A percentile compares a stretch with the other conserved stretches of the same genome.
Conservation (phyloP, 2,888 invertebrate genomes). For the Anodontia alba region DNA sequence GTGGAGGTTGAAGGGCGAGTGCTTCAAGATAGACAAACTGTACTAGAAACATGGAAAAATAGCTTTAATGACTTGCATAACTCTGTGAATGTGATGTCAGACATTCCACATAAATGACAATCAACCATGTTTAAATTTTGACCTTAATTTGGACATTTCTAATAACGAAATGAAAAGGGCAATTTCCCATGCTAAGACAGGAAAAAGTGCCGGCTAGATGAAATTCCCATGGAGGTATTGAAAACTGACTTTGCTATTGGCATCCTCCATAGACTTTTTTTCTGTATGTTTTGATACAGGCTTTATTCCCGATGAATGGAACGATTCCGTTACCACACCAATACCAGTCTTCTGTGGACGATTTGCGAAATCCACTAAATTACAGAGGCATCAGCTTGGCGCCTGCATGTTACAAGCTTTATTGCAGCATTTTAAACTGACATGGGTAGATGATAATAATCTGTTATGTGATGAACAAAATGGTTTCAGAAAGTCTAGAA, state of each 20-base stretch:
- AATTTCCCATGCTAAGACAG: not conserved
- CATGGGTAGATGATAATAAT: not conserved
- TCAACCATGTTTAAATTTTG: not conserved
- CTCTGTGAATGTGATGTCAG: not conserved
- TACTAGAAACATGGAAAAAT: not conserved
- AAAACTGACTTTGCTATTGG: not conserved
- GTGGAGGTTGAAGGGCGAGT: not conserved
- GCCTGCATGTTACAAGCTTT: not conserved
- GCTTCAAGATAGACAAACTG: not conserved
- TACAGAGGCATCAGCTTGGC: not conserved
- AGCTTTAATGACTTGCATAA: not conserved
- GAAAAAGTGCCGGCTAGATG: conserved; percentile 8
- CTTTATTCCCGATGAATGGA: conserved; percentile 26
- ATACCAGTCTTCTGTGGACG: conserved; percentile 3
- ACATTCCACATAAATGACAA: not conserved
- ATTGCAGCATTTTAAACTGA: not conserved
- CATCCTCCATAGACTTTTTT: conserved; percentile 27
- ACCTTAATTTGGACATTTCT: not conserved
- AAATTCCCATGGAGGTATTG: not conserved
- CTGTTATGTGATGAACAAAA: not conserved
- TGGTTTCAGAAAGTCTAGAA: not conserved
- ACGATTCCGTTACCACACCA: conserved; percentile 19
- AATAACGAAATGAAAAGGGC: not conserved
- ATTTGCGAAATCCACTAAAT: not conserved
- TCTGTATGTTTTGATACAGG: conserved; percentile 31